A percentile compares a stretch with the other conserved stretches of the same genome.
These are phyloP conservation scores for Blennius ocellaris DNA, from an alignment of 2,113 vertebrate genomes.

Conservation along the genomic window DNA sequence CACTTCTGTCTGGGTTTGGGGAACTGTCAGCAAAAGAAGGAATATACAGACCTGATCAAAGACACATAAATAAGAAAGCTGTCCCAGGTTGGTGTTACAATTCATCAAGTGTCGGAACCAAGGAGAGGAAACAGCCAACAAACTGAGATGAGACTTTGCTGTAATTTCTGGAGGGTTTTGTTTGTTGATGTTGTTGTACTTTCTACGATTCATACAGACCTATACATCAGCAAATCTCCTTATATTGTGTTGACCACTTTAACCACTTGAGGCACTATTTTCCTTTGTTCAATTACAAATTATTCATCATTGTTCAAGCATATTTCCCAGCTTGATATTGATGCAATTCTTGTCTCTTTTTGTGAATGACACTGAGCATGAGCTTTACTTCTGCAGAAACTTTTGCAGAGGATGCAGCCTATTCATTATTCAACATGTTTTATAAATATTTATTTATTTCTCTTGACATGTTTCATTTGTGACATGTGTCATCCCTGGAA, in stretches of 20 bases:
- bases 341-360: background rate
- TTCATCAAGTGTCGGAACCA: conserved; percentile 11
- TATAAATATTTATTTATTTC: conserved; percentile 40
- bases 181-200: conserved; percentile 13
- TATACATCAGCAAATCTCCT: background rate
- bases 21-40: conserved; percentile 34
- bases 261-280: background rate
- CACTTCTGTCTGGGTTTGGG: conserved; percentile 29
- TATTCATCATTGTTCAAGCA: background rate
- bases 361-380: background rate
- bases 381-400: conserved; percentile 10
- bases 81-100: conserved; percentile 19
- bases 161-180: conserved; percentile 3
- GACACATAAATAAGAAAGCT: conserved; percentile 15
- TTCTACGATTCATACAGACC: background rate
- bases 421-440: conserved; percentile 63
- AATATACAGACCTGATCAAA: conserved; percentile 30
- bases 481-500: conserved; percentile 58
- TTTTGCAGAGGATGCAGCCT: conserved; percentile 19
- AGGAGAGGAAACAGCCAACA: background rate
- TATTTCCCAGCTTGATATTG: background rate
- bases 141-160: background rate
- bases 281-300: background rate
- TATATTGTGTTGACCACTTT: conserved; percentile 4
- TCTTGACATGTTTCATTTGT: conserved; percentile 69